phyloP scores from a whole-genome alignment of 2,888 invertebrate species.

The Dynastes grantii region DNA sequence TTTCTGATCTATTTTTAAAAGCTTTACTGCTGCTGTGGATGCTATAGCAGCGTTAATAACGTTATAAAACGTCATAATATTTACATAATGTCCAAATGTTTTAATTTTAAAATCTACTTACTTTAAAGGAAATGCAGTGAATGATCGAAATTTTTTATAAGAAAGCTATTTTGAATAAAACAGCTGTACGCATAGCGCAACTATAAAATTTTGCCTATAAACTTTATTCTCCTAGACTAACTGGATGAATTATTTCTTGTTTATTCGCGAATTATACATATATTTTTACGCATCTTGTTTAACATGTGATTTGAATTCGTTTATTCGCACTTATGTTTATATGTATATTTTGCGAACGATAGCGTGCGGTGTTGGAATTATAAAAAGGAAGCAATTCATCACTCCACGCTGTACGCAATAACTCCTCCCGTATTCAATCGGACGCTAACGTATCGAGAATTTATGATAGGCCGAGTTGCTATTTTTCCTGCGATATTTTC shows the following conservation, averaged over 20 bases:
- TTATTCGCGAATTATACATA: conserved; percentile 6
- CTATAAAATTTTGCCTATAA: too few relatives aligned
- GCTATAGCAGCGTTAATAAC: too few relatives aligned
- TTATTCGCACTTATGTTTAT: conserved; percentile 27
- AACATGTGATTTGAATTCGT: conserved; percentile 25
- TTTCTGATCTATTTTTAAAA: too few relatives aligned
- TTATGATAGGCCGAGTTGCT: conserved; percentile 1
- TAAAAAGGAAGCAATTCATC: conserved; percentile 26
- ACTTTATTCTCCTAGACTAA: too few relatives aligned
- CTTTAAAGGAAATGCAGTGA: too few relatives aligned
- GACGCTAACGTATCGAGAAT: neutral
- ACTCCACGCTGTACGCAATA: conserved; percentile 16
- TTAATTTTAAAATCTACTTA: too few relatives aligned
- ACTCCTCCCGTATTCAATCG: neutral
- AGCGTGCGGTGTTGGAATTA: neutral
- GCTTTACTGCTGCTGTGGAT: too few relatives aligned
- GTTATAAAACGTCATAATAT: too few relatives aligned
- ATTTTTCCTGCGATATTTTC: neutral
- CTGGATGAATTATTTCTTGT: conserved; percentile 8
- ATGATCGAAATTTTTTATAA: too few relatives aligned
- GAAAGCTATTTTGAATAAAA: too few relatives aligned
- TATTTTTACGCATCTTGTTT: conserved; percentile 16
- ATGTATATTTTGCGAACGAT: conserved; percentile 13
- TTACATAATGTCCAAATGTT: too few relatives aligned
- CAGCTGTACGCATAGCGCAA: too few relatives aligned